Evolutionary conservation across 2,113 vertebrate genomes (phyloP).

Genomic region (Cebus imitator): DNA sequence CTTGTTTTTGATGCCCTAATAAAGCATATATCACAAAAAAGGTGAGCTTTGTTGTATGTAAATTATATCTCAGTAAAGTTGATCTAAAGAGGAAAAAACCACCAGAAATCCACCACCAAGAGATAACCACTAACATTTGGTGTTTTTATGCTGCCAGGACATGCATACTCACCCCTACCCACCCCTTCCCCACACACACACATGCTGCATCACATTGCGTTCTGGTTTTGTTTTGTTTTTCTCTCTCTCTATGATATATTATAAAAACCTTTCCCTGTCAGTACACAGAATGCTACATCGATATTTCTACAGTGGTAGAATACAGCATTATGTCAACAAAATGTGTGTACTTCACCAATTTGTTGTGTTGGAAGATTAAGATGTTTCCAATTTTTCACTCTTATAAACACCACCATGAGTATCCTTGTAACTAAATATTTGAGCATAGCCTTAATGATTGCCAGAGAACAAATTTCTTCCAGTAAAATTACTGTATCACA

Average conservation of each 20-base stretch:
- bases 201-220: too few species aligned
- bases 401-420: background rate
- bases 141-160: background rate
- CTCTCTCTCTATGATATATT: background rate
- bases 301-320: background rate
- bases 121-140: background rate
- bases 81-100: background rate
- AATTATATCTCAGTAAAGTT: background rate
- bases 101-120: background rate
- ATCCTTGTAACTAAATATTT: background rate
- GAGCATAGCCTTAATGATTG: background rate
- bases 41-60: background rate
- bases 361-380: conserved; percentile 23
- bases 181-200: background rate
- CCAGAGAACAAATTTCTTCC: background rate
- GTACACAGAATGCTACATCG: background rate
- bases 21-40: background rate
- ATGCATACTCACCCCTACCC: rapidly evolving
- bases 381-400: background rate
- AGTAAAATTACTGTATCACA: conserved; percentile 21
- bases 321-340: background rate
- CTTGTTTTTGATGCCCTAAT: background rate
- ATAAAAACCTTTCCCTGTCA: background rate
- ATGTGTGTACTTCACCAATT: background rate
- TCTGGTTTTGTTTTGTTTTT: background rate